Base-by-base conservation (phyloP, 2,797 vertebrate genomes). In the Sebastes elongatus region DNA sequence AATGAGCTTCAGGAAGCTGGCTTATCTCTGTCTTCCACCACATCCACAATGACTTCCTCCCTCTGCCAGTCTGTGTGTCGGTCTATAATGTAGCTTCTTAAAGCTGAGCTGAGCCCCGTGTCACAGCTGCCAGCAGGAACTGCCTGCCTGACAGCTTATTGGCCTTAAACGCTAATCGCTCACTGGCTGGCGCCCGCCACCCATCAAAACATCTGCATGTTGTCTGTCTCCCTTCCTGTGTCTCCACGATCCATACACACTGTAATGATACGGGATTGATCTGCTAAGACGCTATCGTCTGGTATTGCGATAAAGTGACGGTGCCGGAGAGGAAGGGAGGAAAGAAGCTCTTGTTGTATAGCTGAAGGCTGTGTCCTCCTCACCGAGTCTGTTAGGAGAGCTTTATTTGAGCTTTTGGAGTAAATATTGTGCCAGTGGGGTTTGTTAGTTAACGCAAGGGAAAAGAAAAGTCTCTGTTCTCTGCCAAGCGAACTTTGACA, bases 1-100 rank as follows among this genome's bases (percentile, higher is more conserved):
- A 88, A 91, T 86, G 84, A 89, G 82, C 80, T 82, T 83, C 86
- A 89, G 93, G 89, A 93, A 89, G 83, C 81, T 2, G 82, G 22
- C 88, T 92, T 92, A 93, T 93, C 91, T 86, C 72, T 52, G 71
- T 73, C 77, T 84, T 76, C 81, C 90, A 86, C 69, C 10, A 53
- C 68, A 74, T 87, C 83, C 88, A 88, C 84, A 81, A 74, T 77
- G 78, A 87, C 86, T 86, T 88, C 86, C 91, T 84, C 56, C 57
- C 53, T 53, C 33, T 67, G 70, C 81, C 70, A 69, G 81, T 69
- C 67, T 56, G 60, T 52, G 8, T 82, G 79, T 86, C 63, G n/a
- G 73, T 67, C 76, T 80, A 35, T 82, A 80, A 87, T 55, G 71
- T 53, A 49, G 80, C 71, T 20, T 78, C 78, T 81, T 81, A 79